Base-by-base conservation (phyloP, 2,113 vertebrate species). In the Apteryx mantelli region DNA sequence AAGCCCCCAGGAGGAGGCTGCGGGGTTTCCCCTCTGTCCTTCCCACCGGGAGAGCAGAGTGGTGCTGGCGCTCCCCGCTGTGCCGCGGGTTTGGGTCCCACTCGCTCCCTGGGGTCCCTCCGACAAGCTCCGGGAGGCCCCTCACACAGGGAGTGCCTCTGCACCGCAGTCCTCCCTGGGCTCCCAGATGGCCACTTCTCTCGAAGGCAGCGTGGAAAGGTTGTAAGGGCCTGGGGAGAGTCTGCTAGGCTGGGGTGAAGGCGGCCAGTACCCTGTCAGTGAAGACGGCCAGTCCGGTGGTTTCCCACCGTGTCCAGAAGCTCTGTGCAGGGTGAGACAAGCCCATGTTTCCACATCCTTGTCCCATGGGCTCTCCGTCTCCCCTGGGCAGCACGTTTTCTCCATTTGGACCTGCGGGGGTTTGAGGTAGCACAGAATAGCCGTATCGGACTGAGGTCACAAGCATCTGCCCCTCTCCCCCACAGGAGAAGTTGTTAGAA, bases 21-120 rank as follows among this genome's bases (percentile, higher is more conserved):
- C 48, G 80, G 74, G 25, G 50, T 53, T 96, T 95, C 64, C 76
- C 75, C 42, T 60, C 53, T 55, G 82, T 58, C 50, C 66, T n/a
- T 65, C 40, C 73, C 34, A 2, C 36, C 6, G 25, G 17, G 44
- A 44, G 13, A 76, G 18, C 0, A 1, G 56, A 68, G 46, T 0
- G 0, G 3, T n/a, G 76, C 68, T 70, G 50, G 19, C 76, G 40
- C 48, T 95, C 7, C 87, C 3, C 7, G 3, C 79, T 74, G 11
- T 73, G 65, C 50, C 2, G 19, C 25, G 7, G 3, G 20, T 82
- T 55, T 55, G 15, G 34, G 6, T 70, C 65, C 58, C 40, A 1
- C 2, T 48, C 6, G 44, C 44, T 46, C 15, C 56, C 56, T 28
- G 5, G 17, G 30, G 5, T 78, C 70, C 60, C 42, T 2, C 3